Evolutionary conservation across 1,140 invertebrate species (phyloP), one percentile per base, ranked within the genome.

Genomic region (Intoshia linei): DNA sequence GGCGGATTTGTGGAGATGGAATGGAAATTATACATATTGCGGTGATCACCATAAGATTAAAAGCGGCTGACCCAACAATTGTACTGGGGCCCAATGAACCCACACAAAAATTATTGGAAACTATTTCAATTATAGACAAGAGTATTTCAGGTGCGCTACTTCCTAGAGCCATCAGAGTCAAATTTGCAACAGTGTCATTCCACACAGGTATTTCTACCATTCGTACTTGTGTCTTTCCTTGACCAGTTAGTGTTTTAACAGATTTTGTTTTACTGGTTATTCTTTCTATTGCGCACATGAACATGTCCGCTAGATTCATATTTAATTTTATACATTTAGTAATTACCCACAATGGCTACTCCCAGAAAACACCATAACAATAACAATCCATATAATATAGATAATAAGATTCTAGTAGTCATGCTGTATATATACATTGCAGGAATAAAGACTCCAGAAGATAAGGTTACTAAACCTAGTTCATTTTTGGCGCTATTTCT

Each of bases 141-240:
- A 69, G 47, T 40, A 69, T 69, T 50, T 69, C 68, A 0, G 68
- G 68, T 3, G 68, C 66, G 21, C 63, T 66, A 4, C 65, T 66
- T 4, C 67, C 68, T 3, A 70, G 48, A 6, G 68, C 68, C 67
- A 70, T 68, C 3, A 70, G 50, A 13, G 66, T 68, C n/a, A 70
- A 48, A 49, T 69, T 70, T 40, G 67, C 66, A 10, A 70, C 67
- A 0, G 68, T 68, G 45, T 68, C 65, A 43, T 69, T 69, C 67
- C 67, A 69, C 20, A 60, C 47, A 44, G 50, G 50, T 1, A 56
- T 45, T 25, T 52, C 48, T 35, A 52, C 32, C 50, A 47, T 38
- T 47, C 38, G 30, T 43, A 47, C 23, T 31, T 36, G 25, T 42
- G 41, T 27, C 7, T 27, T 27, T 27, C 40, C 22, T 31, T 46